Conservation (phyloP, 2,888 invertebrate genomes). For the Loripinus fragilis region DNA sequence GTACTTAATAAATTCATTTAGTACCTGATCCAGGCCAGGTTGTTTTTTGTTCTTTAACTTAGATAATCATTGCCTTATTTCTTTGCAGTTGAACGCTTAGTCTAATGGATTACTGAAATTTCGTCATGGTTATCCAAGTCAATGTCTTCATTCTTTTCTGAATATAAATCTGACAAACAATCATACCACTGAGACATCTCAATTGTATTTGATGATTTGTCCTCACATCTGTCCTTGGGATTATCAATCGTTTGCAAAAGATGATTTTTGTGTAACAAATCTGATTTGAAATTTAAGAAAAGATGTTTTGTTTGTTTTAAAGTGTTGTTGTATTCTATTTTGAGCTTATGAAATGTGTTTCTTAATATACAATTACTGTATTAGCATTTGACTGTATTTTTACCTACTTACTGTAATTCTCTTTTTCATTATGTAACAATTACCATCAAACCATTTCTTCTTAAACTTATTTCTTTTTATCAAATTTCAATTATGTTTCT, state of each 20-base stretch:
- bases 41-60: constrained; percentile 19
- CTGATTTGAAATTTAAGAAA: not conserved
- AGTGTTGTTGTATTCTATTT: not conserved
- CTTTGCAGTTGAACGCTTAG: not conserved
- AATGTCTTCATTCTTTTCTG: not conserved
- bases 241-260: too few species aligned
- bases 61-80: not conserved
- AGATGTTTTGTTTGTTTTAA: not conserved
- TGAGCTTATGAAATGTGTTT: not conserved
- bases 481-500: not conserved
- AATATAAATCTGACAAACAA: not conserved
- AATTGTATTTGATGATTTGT: not conserved
- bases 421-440: not conserved
- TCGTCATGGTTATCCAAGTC: not conserved
- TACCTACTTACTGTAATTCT: not conserved
- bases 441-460: constrained; percentile 18
- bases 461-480: not conserved
- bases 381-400: not conserved
- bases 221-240: too few species aligned
- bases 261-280: not conserved
- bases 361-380: not conserved
- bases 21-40: constrained; percentile 7
- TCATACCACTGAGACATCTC: not conserved
- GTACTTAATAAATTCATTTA: constrained; percentile 24
- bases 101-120: not conserved